Evolutionary conservation across 2,797 vertebrate species (phyloP).

Genomic region (Poecilia velifera): DNA sequence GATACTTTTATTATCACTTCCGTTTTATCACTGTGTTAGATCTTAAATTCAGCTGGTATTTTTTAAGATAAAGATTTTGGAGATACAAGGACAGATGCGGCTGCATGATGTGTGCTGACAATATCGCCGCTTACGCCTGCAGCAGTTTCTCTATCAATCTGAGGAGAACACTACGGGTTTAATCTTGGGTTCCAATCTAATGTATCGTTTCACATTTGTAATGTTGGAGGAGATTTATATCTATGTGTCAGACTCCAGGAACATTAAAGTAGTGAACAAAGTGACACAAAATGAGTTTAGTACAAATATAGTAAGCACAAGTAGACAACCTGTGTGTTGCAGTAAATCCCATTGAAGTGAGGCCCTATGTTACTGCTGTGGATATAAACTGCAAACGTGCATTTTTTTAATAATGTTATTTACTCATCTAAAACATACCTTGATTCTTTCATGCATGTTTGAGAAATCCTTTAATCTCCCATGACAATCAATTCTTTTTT

Average conservation of each 20-base stretch:
- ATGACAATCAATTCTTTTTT: neutral
- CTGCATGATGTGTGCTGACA: neutral
- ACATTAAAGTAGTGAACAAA: neutral
- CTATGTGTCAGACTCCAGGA: neutral
- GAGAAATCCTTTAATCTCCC: no score
- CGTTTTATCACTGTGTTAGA: neutral
- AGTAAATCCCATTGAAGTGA: neutral
- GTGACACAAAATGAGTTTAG: neutral
- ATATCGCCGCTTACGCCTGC: neutral
- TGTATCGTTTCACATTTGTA: constrained; percentile 1
- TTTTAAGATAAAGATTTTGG: neutral
- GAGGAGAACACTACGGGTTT: neutral
- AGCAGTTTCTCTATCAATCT: constrained; percentile 1
- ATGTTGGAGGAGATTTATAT: neutral
- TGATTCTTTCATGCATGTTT: no score
- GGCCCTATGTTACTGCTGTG: neutral
- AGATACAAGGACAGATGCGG: neutral
- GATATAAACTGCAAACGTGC: neutral
- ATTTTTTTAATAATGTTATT: no score
- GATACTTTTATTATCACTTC: neutral
- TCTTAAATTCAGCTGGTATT: neutral
- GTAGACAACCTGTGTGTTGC: neutral
- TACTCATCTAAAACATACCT: no score
- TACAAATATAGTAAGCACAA: neutral
- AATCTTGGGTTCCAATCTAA: constrained; percentile 21